These are phyloP conservation scores for Bothrops jararaca DNA, from an alignment of 2,113 vertebrate species.

Conservation along the genomic window DNA sequence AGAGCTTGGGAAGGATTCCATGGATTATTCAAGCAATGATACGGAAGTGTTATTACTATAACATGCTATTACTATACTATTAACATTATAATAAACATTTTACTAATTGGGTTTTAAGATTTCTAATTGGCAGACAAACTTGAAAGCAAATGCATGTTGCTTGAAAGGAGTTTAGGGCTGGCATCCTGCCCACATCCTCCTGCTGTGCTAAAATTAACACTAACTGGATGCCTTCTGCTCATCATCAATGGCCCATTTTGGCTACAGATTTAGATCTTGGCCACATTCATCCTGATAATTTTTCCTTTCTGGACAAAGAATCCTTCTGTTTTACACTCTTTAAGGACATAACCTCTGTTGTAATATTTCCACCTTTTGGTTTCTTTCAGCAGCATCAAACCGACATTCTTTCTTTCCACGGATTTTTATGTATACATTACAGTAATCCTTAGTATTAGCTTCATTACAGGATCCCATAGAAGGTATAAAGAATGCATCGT, in stretches of 20 bases:
- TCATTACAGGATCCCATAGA: conserved; percentile 18
- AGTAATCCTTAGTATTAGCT: not conserved
- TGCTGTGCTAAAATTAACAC: conserved; percentile 39
- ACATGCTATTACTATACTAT: accelerated
- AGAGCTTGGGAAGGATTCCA: no score
- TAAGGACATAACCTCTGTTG: conserved; percentile 3
- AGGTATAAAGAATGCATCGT: not conserved
- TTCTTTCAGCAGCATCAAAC: not conserved
- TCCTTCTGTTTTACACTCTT: not conserved
- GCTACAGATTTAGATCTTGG: conserved; percentile 5
- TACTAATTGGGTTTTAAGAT: not conserved
- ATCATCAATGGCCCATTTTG: conserved; percentile 24
- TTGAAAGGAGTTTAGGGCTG: no score
- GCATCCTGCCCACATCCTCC: conserved; percentile 7
- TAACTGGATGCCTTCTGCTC: conserved; percentile 27
- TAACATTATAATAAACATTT: not conserved
- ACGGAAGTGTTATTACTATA: accelerated
- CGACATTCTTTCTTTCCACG: not conserved
- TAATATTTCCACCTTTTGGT: conserved; percentile 4
- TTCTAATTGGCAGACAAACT: not conserved
- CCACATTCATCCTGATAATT: conserved; percentile 29
- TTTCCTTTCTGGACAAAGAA: not conserved
- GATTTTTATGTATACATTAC: not conserved
- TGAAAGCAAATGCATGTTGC: not conserved
- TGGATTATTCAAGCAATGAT: not conserved